Evolutionary conservation across 2,113 vertebrate species (phyloP).

Genomic region (Actinemys pallida): DNA sequence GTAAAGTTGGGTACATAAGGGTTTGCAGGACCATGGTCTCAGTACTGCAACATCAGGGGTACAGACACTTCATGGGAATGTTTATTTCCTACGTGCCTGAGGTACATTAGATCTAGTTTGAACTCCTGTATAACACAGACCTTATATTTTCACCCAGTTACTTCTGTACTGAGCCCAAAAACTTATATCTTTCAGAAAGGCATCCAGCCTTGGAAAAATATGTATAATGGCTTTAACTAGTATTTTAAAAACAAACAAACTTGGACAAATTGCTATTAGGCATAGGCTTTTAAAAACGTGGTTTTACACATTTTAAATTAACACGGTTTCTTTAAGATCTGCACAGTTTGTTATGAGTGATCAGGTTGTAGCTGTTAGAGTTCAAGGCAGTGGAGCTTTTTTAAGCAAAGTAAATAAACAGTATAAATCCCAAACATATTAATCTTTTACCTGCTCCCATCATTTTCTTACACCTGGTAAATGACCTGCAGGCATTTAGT

Average conservation of each 20-base stretch:
- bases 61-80: neutral
- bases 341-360: neutral
- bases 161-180: neutral
- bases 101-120: neutral
- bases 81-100: neutral
- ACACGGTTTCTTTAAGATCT: neutral
- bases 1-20: neutral
- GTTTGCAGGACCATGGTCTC: too few species aligned
- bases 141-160: neutral
- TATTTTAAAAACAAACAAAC: neutral
- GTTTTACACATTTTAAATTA: neutral
- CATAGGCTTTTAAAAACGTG: neutral
- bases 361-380: neutral
- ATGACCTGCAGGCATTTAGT: fast-evolving
- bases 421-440: neutral
- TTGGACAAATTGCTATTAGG: neutral
- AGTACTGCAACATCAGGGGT: too few species aligned
- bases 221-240: neutral
- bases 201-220: neutral
- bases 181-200: neutral
- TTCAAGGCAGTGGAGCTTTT: neutral
- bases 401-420: neutral
- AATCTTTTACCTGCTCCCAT: neutral
- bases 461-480: neutral
- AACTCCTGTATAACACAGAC: neutral